phyloP scores from a whole-genome alignment of 2,888 invertebrate genomes.

The Agonopterix subpropinquella region DNA sequence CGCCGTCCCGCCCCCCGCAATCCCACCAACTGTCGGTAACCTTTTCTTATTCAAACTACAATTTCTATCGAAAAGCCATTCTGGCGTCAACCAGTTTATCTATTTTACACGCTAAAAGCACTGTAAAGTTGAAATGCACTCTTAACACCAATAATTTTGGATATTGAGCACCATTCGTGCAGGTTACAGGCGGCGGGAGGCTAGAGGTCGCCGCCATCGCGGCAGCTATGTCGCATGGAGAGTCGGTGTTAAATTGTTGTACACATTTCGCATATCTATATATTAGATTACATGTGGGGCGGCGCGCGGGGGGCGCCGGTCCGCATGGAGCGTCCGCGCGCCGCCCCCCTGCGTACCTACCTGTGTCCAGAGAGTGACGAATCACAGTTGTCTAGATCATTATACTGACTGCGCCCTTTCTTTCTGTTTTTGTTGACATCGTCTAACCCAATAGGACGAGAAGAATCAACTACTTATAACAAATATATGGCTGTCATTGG shows the following conservation, averaged over 20 bases:
- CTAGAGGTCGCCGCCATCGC: conserved; percentile 57
- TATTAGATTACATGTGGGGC: conserved; percentile 43
- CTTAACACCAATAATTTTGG: conserved; percentile 3
- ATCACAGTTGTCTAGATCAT: conserved; percentile 54
- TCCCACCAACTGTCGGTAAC: conserved; percentile 1
- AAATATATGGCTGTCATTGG: conserved; percentile 97
- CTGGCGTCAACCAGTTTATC: conserved; percentile 5
- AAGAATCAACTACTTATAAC: conserved; percentile 96
- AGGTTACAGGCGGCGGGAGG: conserved; percentile 48
- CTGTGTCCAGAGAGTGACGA: conserved; percentile 51
- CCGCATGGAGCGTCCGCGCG: conserved; percentile 49
- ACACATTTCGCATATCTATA: conserved; percentile 55
- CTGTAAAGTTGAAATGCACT: conserved; percentile 22
- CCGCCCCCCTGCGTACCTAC: conserved; percentile 49
- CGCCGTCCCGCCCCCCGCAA: conserved; percentile 28
- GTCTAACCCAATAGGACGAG: conserved; percentile 90
- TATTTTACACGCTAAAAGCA: conserved; percentile 23
- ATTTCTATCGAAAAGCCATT: too few species aligned
- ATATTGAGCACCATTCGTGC: conserved; percentile 5
- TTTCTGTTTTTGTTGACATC: conserved; percentile 82
- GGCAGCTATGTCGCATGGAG: conserved; percentile 69
- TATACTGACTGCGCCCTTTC: conserved; percentile 75
- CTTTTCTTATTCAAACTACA: not conserved
- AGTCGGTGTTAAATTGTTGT: conserved; percentile 69
- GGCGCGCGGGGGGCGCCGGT: conserved; percentile 40